A percentile compares a stretch with the other conserved stretches of the same genome.
Conservation (phyloP, 2,113 vertebrate species). For the Theropithecus gelada region DNA sequence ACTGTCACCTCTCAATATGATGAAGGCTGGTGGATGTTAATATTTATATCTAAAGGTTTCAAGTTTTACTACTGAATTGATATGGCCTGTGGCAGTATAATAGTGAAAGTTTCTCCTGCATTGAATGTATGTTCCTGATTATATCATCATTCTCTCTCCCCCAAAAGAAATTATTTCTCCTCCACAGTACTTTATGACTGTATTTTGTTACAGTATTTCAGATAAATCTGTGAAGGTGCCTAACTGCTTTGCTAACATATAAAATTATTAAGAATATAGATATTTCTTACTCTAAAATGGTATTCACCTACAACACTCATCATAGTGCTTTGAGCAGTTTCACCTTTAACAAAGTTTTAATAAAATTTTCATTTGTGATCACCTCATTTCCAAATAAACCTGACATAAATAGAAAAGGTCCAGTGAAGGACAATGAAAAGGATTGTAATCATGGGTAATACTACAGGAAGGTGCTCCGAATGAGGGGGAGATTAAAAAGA, state of each 20-base stretch:
- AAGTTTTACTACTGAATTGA: neutral
- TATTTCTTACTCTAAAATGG: neutral
- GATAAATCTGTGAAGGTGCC: neutral
- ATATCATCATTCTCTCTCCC: neutral
- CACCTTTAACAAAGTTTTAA: neutral
- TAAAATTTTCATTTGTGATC: neutral
- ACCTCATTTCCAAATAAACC: neutral
- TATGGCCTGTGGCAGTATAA: neutral
- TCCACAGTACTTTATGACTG: neutral
- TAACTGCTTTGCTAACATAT: neutral
- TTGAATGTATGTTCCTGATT: neutral
- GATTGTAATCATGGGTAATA: constrained; percentile 10
- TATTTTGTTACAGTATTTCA: neutral
- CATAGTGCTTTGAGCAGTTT: neutral
- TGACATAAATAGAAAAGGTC: constrained; percentile 26
- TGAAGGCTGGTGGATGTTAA: neutral
- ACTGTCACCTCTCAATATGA: neutral
- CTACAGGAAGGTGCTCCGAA: neutral
- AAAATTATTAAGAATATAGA: neutral
- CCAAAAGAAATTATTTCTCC: neutral
- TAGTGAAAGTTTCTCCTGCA: neutral
- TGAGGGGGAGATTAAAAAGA: constrained; percentile 44
- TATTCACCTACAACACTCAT: neutral
- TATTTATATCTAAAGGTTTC: neutral
- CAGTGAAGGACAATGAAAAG: constrained; percentile 16